Base-by-base conservation (phyloP, 2,888 invertebrate genomes). In the Epiblema foenella region DNA sequence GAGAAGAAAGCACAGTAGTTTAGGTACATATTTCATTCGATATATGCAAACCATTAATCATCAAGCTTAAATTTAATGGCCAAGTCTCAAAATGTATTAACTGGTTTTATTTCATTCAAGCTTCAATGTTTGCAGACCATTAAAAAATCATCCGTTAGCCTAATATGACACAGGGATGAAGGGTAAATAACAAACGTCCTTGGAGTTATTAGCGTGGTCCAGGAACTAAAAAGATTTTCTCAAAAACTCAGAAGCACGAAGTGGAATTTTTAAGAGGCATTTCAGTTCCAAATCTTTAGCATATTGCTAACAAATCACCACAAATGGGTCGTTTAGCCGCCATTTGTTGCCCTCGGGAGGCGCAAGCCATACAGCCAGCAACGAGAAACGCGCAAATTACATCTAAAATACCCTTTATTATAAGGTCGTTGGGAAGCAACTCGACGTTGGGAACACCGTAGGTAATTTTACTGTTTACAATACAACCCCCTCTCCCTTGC, bases 251-350 rank as follows among this genome's bases (percentile, higher is more conserved):
- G 80, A 79, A 83, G 76, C 77, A 79, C 80, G 77, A 78, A 81
- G 79, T 82, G 81, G 82, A 83, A 85, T 85, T 87, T 85, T 87
- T 86, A 87, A 89, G 86, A 85, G 78, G 83, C 85, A 85, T 88
- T 89, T 84, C 82, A 81, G 85, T 87, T 88, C 87, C 89, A 90
- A 89, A 92, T 90, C 90, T 90, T 85, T 89, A 88, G 90, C 91
- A 90, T 92, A 93, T 91, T 92, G 92, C 90, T 90, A 91, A 93
- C 93, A 93, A 93, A 93, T 92, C 92, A 92, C 91, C 84, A 86
- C 86, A 89, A 92, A 92, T 91, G 89, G 92, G 90, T 91, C 93
- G 93, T 93, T 93, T 91, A 92, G 91, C 90, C 86, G 84, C 88
- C 90, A 89, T 93, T 93, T 89, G 90, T 87, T 87, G 89, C 84